Percentiles rank a stretch among this genome's conserved stretches.
Evolutionary conservation across 2,113 vertebrate species (phyloP).

Genomic region (Equus quagga): DNA sequence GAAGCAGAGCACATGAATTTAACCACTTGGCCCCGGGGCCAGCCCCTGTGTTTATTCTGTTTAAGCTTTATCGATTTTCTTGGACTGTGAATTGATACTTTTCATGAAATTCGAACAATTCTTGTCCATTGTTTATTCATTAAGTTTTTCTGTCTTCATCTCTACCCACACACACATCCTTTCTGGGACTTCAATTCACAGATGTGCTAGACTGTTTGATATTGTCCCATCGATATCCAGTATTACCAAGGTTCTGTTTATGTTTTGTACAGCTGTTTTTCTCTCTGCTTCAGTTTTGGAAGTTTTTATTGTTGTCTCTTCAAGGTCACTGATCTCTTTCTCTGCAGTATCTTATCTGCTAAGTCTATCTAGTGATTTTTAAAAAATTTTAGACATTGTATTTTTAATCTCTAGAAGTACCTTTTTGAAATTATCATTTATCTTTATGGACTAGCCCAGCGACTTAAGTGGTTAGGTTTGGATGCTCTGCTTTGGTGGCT

Average conservation of each 20-base stretch:
- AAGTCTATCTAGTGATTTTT: neutral
- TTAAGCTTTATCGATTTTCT: neutral
- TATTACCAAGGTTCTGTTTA: neutral
- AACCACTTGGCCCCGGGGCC: no score
- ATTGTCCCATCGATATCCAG: neutral
- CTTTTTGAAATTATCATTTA: neutral
- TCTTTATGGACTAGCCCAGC: neutral
- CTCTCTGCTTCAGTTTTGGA: neutral
- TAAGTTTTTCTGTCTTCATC: neutral
- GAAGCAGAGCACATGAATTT: no score
- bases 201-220: neutral
- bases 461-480: no score
- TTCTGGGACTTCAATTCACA: neutral
- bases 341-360: neutral
- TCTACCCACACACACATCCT: no score
- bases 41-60: neutral
- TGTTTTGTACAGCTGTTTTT: neutral
- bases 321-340: neutral
- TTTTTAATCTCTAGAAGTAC: neutral
- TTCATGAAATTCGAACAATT: neutral
- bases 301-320: neutral
- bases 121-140: neutral
- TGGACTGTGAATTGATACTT: neutral
- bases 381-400: neutral
- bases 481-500: no score